Conservation (phyloP, 2,113 vertebrate species). For the Pteruthius melanotis region DNA sequence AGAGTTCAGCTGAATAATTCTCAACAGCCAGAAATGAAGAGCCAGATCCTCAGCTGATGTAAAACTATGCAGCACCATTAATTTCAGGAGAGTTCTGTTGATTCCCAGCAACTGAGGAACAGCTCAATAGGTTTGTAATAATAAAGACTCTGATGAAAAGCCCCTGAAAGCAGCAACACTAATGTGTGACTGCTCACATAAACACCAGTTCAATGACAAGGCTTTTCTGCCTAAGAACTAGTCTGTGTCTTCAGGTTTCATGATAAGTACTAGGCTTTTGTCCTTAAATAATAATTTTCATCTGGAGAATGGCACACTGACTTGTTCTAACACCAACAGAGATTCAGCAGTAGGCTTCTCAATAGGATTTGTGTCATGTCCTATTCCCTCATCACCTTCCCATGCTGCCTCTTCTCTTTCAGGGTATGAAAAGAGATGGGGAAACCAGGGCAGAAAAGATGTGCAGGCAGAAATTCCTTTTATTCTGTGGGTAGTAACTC, state of each 20-base stretch:
- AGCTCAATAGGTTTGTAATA: conserved; percentile 46
- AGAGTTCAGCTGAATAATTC: not conserved
- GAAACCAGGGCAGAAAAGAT: not conserved
- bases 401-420: conserved; percentile 2
- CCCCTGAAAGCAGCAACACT: conserved; percentile 24
- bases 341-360: conserved; percentile 24
- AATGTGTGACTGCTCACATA: conserved; percentile 49
- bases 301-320: conserved; percentile 34
- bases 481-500: not conserved
- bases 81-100: conserved; percentile 33
- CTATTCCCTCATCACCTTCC: conserved; percentile 27
- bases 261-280: conserved; percentile 57
- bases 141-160: conserved; percentile 53
- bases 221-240: conserved; percentile 57
- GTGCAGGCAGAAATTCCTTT: conserved; percentile 15
- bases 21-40: not conserved
- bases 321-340: conserved; percentile 49
- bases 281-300: conserved; percentile 60
- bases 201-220: conserved; percentile 60
- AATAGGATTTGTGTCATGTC: conserved; percentile 33
- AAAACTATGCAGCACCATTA: not conserved
- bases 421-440: not conserved
- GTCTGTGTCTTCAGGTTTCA: conserved; percentile 53
- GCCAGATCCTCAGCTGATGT: not conserved
- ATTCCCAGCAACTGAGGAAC: conserved; percentile 11